Base-by-base conservation (phyloP, 2,888 invertebrate species). In the Trichacis sp. region DNA sequence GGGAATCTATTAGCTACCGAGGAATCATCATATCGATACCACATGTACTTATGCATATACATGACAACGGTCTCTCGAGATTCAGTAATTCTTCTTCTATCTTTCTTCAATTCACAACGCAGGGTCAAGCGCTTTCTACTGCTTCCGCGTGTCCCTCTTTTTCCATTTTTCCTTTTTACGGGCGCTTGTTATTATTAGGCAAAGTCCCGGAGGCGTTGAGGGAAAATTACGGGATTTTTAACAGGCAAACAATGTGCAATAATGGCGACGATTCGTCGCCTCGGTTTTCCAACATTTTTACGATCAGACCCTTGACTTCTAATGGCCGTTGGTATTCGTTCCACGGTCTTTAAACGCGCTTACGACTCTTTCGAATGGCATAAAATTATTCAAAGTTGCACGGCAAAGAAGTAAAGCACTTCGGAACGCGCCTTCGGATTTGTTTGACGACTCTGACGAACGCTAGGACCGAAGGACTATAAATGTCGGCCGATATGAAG, bases 1-100 rank as follows among this genome's bases (percentile, higher is more conserved):
- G 36, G 36, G n/a, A 36, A 70, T 64, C 77, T 80, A 80, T 80
- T 80, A 76, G 78, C 78, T 80, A 79, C 80, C 81, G 81, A 79
- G 76, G 73, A 59, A 69, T 78, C 76, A 80, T 82, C 81, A 80
- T 79, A 76, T 75, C 70, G 74, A 73, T 72, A 76, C 78, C 73
- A 68, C 68, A 70, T 56, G 70, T 70, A 68, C 71, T 63, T 57
- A 60, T 50, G 67, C 71, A 77, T 78, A 77, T 79, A 76, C 77
- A 76, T 79, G 69, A 80, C 77, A 79, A 80, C 76, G 70, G 50
- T 64, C 30, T 30, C 19, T n/a, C 33, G 11, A 14, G 42, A 6
- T 33, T n/a, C n/a, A n/a, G n/a, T n/a, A n/a, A n/a, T n/a, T n/a
- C n/a, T n/a, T n/a, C n/a, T n/a, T n/a, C n/a, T n/a, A n/a, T n/a